Conservation (phyloP, 2,888 invertebrate genomes). For the Gnatocerus cornutus region DNA sequence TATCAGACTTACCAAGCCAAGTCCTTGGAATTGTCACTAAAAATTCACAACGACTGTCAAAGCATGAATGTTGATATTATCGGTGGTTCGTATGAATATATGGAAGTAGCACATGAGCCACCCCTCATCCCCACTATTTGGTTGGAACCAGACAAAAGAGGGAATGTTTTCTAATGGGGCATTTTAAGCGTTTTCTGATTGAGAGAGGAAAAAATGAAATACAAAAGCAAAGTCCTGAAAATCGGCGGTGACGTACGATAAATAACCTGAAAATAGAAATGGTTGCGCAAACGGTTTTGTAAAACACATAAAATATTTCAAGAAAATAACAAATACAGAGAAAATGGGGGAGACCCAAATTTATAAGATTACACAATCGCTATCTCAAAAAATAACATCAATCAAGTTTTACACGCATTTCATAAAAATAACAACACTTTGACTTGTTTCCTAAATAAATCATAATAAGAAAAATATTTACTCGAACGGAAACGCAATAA, state of each 20-base stretch:
- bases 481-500: slow-evolving; percentile 38
- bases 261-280: slow-evolving; percentile 39
- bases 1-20: slow-evolving; percentile 27
- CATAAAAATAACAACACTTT: slow-evolving; percentile 41
- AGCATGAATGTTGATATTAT: slow-evolving; percentile 36
- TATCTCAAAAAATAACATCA: slow-evolving; percentile 39
- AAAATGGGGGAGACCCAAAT: slow-evolving; percentile 18
- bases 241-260: slow-evolving; percentile 27
- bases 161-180: slow-evolving; percentile 24
- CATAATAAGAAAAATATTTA: slow-evolving; percentile 44
- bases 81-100: slow-evolving; percentile 39
- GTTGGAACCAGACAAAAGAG: slow-evolving; percentile 16
- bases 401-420: slow-evolving; percentile 38
- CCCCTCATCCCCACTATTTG: slow-evolving; percentile 35
- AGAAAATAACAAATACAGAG: slow-evolving; percentile 41
- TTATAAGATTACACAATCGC: slow-evolving; percentile 23
- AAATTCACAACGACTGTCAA: slow-evolving; percentile 24
- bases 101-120: slow-evolving; percentile 35
- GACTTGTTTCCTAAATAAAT: slow-evolving; percentile 45
- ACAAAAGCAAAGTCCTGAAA: slow-evolving; percentile 11
- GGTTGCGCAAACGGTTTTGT: slow-evolving; percentile 32
- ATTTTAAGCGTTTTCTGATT: slow-evolving; percentile 24
- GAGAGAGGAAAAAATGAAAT: background rate
- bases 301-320: slow-evolving; percentile 41
- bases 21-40: background rate